Base-by-base conservation (phyloP, 2,113 vertebrate species). In the Scophthalmus maximus region DNA sequence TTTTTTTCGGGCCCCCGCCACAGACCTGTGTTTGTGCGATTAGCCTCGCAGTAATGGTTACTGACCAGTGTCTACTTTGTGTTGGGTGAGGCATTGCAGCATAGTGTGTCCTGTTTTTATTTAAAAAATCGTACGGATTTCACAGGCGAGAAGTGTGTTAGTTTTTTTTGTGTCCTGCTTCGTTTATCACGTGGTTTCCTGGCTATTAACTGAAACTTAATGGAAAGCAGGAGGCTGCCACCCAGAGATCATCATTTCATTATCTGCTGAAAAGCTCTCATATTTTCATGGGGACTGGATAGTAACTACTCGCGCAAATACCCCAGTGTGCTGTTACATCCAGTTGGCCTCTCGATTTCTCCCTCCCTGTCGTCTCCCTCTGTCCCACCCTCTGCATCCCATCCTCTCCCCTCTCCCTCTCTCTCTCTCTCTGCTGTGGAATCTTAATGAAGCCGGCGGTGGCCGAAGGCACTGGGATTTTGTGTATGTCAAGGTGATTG, bases 401-500 rank as follows among this genome's bases (percentile, higher is more conserved):
- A 59, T 3, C 8, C 38, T 15, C 38, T 40, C 11, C 14, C 15
- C 26, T 27, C 14, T 26, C 23, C 22, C 12, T 5, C 64, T 65
- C 63, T 68, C 62, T 61, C 49, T n/a, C 87, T 57, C 76, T 79
- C 83, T 63, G 73, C 84, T 52, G 71, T 63, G 72, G 88, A 91
- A 91, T 92, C 85, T 86, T 89, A 91, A 92, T 91, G 91, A 91
- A 88, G 83, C 74, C 22, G 42, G 64, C 57, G 32, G 86, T 79
- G 81, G 84, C 87, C 85, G 20, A 64, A 84, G 90, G 88, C 86
- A 46, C 66, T 18, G 68, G 63, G 81, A 80, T 78, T 90, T 85
- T 89, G 85, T 87, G 88, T 87, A 86, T 90, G 91, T 92, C 92
- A 92, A 92, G 92, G 92, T 92, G 90, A 92, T 86, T 90, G 90